Percentiles rank a stretch among this genome's conserved stretches.
Evolutionary conservation across 2,888 invertebrate species (phyloP).

Genomic region (Euplagia quadripunctaria): DNA sequence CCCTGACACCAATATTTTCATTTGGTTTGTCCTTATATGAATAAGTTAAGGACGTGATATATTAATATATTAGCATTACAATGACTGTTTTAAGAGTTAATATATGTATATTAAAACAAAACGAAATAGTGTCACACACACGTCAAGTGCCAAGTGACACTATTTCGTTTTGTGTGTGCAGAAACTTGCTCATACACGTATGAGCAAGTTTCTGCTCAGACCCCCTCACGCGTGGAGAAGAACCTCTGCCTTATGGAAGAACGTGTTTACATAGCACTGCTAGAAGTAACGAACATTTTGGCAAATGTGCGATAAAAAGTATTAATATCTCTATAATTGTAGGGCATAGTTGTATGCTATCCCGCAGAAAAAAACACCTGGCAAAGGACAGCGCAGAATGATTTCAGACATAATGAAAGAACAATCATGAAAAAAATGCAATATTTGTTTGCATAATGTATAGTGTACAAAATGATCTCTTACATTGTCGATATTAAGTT

Average conservation of each 20-base stretch:
- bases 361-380: not conserved
- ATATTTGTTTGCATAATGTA: not conserved
- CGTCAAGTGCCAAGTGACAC: no score
- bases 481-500: not conserved
- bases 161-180: no score
- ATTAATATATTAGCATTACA: not conserved
- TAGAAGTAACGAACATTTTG: no score
- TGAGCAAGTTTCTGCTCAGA: no score
- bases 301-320: no score
- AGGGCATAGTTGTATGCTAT: not conserved
- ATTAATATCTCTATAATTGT: not conserved
- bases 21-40: constrained; percentile 18
- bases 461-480: not conserved
- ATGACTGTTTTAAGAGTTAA: not conserved
- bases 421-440: not conserved
- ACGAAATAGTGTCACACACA: no score
- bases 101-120: not conserved
- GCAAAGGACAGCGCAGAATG: no score
- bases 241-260: no score
- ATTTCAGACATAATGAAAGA: not conserved
- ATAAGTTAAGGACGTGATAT: not conserved
- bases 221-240: no score
- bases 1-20: constrained; percentile 33
- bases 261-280: no score
- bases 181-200: no score